phyloP scores from a whole-genome alignment of 2,113 vertebrate genomes.

The Baryphthengus martii region DNA sequence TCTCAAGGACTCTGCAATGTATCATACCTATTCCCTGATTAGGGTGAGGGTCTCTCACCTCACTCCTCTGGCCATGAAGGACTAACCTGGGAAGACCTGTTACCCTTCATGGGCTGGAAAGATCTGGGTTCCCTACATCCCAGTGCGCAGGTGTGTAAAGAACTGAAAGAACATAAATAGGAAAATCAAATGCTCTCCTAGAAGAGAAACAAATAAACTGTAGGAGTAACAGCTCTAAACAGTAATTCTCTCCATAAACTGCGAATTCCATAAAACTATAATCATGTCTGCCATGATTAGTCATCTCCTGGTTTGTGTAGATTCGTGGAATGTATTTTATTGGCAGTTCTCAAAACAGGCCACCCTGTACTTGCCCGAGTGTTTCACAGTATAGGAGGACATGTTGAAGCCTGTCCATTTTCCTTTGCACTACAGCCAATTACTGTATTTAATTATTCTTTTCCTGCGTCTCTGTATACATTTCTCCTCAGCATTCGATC shows the following conservation, averaged over 20 bases:
- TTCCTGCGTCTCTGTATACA: neutral
- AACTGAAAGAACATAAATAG: neutral
- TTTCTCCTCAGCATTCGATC: neutral
- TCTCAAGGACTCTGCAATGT: neutral
- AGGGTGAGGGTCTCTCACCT: neutral
- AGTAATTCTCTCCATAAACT: neutral
- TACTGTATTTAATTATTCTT: slow-evolving; percentile 20
- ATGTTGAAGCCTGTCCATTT: neutral
- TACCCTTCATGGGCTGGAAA: neutral
- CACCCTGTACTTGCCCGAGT: neutral
- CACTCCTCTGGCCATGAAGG: neutral
- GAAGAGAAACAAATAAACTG: neutral
- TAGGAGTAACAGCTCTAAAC: neutral
- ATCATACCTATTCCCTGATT: neutral
- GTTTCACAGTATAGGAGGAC: slow-evolving; percentile 20
- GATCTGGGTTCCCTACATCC: neutral
- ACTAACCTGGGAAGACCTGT: neutral
- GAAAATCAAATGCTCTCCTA: neutral
- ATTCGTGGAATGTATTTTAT: slow-evolving; percentile 30
- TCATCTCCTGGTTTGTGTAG: slow-evolving; percentile 14
- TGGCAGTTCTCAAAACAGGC: slow-evolving; percentile 35
- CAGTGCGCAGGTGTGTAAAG: neutral
- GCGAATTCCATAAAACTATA: neutral
- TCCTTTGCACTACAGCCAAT: neutral
- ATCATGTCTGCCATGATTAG: neutral